Percentiles rank a stretch among this genome's conserved stretches.
phyloP scores from a whole-genome alignment of 2,113 vertebrate species.

The Acanthochromis polyacanthus region DNA sequence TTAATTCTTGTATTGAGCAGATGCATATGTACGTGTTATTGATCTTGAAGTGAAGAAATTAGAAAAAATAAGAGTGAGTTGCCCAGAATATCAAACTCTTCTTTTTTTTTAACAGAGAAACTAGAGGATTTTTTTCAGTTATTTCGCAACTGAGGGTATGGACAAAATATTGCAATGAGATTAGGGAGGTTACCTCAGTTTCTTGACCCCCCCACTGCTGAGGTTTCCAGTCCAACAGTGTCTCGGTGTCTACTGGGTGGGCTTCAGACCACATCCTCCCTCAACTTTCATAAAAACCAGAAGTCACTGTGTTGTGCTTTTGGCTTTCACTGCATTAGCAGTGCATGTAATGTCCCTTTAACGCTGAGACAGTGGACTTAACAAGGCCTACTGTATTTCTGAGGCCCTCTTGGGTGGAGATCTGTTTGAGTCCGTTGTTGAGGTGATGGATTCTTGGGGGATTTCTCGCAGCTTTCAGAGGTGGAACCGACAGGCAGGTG shows the following conservation, averaged over 20 bases:
- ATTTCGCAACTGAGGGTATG: neutral
- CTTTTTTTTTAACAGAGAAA: neutral
- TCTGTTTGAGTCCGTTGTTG: slow-evolving; percentile 55
- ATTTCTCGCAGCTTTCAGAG: slow-evolving; percentile 33
- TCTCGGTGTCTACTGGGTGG: slow-evolving; percentile 54
- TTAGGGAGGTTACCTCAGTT: slow-evolving; percentile 11
- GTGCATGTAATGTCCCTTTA: slow-evolving; percentile 21
- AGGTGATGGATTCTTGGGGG: slow-evolving; percentile 56
- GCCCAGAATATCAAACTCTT: no score
- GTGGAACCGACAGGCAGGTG: slow-evolving; percentile 58
- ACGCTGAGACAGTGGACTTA: slow-evolving; percentile 15
- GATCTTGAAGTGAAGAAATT: no score
- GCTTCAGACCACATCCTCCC: slow-evolving; percentile 43
- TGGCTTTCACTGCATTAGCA: slow-evolving; percentile 2
- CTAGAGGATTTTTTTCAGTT: neutral
- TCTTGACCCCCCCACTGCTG: slow-evolving; percentile 11
- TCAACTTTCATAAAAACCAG: slow-evolving; percentile 20
- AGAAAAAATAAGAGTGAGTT: no score
- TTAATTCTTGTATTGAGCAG: no score
- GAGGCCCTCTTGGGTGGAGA: slow-evolving; percentile 28
- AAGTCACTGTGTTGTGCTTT: slow-evolving; percentile 27
- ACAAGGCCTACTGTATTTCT: slow-evolving; percentile 30
- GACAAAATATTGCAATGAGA: neutral
- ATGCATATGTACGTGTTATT: no score
- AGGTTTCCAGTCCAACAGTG: slow-evolving; percentile 11